Percentiles rank a stretch among this genome's conserved stretches.
phyloP scores from a whole-genome alignment of 2,797 vertebrate genomes.

The Australoheros facetus region DNA sequence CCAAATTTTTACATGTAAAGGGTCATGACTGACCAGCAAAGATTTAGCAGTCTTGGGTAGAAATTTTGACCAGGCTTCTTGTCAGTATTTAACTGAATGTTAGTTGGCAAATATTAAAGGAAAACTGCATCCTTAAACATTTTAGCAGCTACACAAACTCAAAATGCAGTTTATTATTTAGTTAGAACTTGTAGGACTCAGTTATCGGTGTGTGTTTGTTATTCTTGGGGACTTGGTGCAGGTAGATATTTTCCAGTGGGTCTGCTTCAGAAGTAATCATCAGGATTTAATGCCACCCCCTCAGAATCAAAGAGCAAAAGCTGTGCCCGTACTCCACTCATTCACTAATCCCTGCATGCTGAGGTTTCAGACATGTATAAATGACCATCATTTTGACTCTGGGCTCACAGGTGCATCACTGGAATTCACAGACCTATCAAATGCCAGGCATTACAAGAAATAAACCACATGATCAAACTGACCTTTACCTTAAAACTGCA shows the following conservation, averaged over 20 bases:
- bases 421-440: conserved; percentile 1
- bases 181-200: not conserved
- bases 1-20: not conserved
- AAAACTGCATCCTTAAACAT: not conserved
- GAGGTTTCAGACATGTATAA: conserved; percentile 23
- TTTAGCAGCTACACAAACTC: not conserved
- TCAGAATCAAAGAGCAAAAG: conserved; percentile 28
- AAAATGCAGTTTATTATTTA: accelerated
- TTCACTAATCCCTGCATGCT: conserved; percentile 15
- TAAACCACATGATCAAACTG: not conserved
- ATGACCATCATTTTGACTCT: not conserved
- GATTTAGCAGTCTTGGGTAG: not conserved
- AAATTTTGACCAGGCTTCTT: not conserved
- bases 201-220: not conserved
- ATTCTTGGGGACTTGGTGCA: not conserved
- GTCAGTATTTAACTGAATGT: not conserved
- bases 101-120: not conserved
- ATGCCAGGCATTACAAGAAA: not conserved
- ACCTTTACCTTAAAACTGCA: not conserved
- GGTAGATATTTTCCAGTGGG: conserved; percentile 19
- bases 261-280: conserved; percentile 23
- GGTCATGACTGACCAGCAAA: not conserved
- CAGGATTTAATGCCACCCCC: conserved; percentile 23
- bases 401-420: not conserved
- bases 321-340: conserved; percentile 7